Evolutionary conservation across 2,888 invertebrate genomes (phyloP).

Genomic region (Gymnosoma rotundatum): DNA sequence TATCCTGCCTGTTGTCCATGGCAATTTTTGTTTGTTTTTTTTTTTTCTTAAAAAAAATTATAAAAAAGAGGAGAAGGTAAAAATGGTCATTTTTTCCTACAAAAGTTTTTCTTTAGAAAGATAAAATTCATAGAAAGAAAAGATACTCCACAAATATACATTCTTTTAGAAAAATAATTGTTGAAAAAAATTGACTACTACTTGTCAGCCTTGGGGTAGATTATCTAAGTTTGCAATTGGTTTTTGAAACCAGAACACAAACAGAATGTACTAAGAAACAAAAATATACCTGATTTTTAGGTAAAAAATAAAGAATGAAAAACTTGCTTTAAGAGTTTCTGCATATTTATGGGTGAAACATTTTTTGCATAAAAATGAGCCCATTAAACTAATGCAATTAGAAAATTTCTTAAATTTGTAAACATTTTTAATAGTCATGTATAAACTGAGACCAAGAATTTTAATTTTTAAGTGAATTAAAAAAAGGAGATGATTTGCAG

Average conservation of each 20-base stretch:
- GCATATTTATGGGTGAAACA: too few species aligned
- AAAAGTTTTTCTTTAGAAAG: background rate
- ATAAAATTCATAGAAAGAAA: background rate
- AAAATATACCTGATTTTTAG: background rate
- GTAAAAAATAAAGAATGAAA: background rate
- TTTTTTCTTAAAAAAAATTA: background rate
- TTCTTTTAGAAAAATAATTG: constrained; percentile 12
- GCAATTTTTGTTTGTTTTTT: background rate
- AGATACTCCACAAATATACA: constrained; percentile 4
- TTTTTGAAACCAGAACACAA: background rate
- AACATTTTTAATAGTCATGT: too few species aligned
- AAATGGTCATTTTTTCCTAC: constrained; percentile 13
- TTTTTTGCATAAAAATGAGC: too few species aligned
- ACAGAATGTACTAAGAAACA: background rate
- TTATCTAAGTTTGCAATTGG: constrained; percentile 22
- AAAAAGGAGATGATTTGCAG: too few species aligned
- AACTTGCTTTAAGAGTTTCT: too few species aligned
- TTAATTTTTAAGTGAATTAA: too few species aligned
- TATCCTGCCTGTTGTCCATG: background rate
- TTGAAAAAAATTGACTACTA: constrained; percentile 16
- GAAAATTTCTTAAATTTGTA: too few species aligned
- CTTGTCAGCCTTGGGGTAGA: constrained; percentile 44
- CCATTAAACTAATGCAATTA: too few species aligned
- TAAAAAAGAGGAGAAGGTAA: background rate
- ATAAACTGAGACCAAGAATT: too few species aligned